Base-by-base conservation (phyloP, 2,797 vertebrate genomes). In the Tadarida brasiliensis region DNA sequence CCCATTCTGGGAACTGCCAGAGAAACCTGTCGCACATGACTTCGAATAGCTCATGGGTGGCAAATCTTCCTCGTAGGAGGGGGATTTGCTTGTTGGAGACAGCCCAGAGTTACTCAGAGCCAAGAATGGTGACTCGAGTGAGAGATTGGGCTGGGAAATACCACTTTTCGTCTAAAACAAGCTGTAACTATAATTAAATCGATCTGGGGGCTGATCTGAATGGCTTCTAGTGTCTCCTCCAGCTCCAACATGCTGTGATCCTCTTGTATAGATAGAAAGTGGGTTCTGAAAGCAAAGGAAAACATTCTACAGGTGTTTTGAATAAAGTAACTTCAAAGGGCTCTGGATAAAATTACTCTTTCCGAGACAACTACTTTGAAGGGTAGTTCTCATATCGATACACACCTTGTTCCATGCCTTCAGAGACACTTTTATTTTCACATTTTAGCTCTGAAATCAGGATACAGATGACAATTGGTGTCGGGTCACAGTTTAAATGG, bases 251-350 rank as follows among this genome's bases (percentile, higher is more conserved):
- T 3, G 3, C 96, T 94, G n/a, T 94, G 89, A 96, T 97, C 97
- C 96, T 96, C 96, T 96, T 90, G 61, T 97, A 94, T 91, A 96
- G 95, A 96, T 87, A 95, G 83, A 92, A 96, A 97, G 92, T 54
- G 88, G 88, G 82, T 96, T 96, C 89, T 73, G 44, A 94, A 93
- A 39, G 86, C 76, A 91, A 85, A 94, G 63, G 71, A 39, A 95
- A 96, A 95, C 91, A 96, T 91, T 94, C 97, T 84, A 90, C 96
- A 95, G 91, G 95, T 97, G 87, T 96, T 94, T 81, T 51, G 63
- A 91, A 81, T 4, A 30, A 89, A 89, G 39, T 80, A 47, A 47
- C 63, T 92, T 93, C 83, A 92, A 88, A 91, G 77, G 33, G 92
- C 94, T 96, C 82, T 68, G 39, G 65, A 68, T 57, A 74, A 71